A percentile compares a stretch with the other conserved stretches of the same genome.
These are phyloP conservation scores for Lordiphosa fenestrarum DNA, from an alignment of 2,888 invertebrate genomes.

Conservation along the genomic window DNA sequence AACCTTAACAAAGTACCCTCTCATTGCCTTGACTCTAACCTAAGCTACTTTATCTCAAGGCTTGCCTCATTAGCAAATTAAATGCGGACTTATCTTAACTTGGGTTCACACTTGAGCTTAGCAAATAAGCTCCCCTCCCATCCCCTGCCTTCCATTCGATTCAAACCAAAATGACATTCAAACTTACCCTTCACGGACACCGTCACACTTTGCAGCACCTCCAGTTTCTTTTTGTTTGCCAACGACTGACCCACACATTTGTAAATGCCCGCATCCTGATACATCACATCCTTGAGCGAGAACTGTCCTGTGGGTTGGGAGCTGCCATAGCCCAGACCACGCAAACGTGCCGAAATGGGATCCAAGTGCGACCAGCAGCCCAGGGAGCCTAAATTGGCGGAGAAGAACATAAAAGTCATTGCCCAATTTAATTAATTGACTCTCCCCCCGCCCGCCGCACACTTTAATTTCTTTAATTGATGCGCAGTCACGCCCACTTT, in stretches of 20 bases:
- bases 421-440: constrained; percentile 76
- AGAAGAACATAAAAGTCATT: constrained; percentile 30
- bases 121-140: no score
- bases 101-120: no score
- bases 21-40: no score
- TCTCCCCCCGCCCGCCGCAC: constrained; percentile 16
- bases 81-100: no score
- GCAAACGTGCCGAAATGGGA: constrained; percentile 81
- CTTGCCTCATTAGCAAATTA: no score
- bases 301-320: constrained; percentile 83
- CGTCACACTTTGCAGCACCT: constrained; percentile 82
- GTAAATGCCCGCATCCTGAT: constrained; percentile 89
- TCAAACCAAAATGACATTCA: neutral
- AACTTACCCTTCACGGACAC: constrained; percentile 82
- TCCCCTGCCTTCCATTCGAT: no score
- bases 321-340: constrained; percentile 83
- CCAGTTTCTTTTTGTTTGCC: constrained; percentile 81
- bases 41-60: no score
- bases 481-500: constrained; percentile 39
- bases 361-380: constrained; percentile 85
- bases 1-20: no score
- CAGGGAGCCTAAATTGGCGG: constrained; percentile 80
- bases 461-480: constrained; percentile 78
- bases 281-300: constrained; percentile 86
- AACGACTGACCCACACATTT: constrained; percentile 84